phyloP scores from a whole-genome alignment of 2,797 vertebrate genomes.

The Carcharodon carcharias region DNA sequence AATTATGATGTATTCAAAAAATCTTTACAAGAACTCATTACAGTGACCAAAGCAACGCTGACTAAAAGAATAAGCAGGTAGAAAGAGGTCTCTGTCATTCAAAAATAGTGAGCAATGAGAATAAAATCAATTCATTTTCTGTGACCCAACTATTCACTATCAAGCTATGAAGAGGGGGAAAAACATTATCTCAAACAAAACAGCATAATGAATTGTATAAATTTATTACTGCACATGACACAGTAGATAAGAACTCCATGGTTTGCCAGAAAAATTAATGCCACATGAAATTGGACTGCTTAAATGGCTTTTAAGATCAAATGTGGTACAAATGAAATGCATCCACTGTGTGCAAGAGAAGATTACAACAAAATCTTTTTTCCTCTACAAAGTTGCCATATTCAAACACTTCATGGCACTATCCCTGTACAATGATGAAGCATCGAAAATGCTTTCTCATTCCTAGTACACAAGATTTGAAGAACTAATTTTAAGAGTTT shows the following conservation, averaged over 20 bases:
- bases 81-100: not conserved
- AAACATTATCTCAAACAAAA: not conserved
- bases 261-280: slow-evolving; percentile 27
- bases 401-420: not conserved
- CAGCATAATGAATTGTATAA: not conserved
- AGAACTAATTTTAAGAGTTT: not conserved
- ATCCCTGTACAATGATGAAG: not conserved
- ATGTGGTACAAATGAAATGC: slow-evolving; percentile 13
- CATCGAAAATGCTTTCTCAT: not conserved
- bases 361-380: not conserved
- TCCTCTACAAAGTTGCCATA: not conserved
- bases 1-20: not conserved
- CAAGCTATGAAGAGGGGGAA: not conserved
- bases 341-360: slow-evolving; percentile 9
- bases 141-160: not conserved
- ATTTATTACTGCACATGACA: slow-evolving; percentile 18
- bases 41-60: not conserved
- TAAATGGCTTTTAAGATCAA: not conserved
- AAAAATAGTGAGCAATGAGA: not conserved
- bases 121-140: not conserved
- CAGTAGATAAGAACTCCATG: not conserved
- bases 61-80: not conserved
- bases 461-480: not conserved
- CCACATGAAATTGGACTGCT: not conserved
- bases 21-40: not conserved